Evolutionary conservation across 2,888 invertebrate genomes (phyloP).

Genomic region (Papilio elwesi): DNA sequence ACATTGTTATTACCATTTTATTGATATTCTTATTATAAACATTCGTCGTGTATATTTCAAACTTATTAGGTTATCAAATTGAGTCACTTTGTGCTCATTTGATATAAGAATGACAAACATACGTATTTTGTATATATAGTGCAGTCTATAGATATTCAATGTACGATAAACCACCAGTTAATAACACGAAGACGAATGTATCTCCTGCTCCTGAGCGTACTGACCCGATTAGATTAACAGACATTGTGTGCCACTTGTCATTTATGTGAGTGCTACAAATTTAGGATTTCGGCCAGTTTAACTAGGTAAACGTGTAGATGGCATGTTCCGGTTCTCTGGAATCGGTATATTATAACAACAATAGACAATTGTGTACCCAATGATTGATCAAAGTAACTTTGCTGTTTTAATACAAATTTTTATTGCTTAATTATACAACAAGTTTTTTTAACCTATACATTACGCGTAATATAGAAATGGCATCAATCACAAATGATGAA

Average conservation of each 20-base stretch:
- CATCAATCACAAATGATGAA: no score
- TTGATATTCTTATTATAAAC: not conserved
- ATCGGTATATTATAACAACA: not conserved
- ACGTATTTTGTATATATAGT: not conserved
- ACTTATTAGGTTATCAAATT: constrained; percentile 15
- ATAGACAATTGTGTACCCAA: no score
- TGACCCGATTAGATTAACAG: constrained; percentile 72
- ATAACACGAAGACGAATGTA: constrained; percentile 44
- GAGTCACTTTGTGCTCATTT: constrained; percentile 1
- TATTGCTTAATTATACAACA: no score
- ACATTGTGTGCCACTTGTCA: constrained; percentile 75
- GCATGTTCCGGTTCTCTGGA: constrained; percentile 7
- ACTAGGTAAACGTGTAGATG: constrained; percentile 26
- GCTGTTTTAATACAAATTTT: no score
- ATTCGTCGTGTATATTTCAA: not conserved
- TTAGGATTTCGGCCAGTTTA: constrained; percentile 47
- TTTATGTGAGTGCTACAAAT: constrained; percentile 57
- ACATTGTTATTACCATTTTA: not conserved
- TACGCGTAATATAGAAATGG: no score
- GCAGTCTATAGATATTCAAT: constrained; percentile 19
- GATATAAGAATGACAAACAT: not conserved
- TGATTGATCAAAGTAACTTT: no score
- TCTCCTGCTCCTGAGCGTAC: constrained; percentile 50
- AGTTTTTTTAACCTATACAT: no score
- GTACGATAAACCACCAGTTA: constrained; percentile 41